Evolutionary conservation across 2,113 vertebrate genomes (phyloP).

Genomic region (Sapajus apella): DNA sequence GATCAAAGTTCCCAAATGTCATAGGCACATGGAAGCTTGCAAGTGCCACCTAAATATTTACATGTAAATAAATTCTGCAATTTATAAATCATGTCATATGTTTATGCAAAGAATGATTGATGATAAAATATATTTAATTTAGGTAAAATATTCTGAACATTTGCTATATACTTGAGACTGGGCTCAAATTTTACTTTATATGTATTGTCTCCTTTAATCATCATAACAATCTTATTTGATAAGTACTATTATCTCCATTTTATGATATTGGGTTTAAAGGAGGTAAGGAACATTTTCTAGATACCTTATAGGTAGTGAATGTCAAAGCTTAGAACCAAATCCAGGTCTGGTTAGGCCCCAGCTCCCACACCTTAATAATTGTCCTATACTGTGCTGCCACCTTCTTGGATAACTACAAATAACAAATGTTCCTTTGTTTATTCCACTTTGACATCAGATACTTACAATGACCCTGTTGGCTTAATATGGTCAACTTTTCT

Average conservation of each 20-base stretch:
- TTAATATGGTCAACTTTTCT: slow-evolving; percentile 6
- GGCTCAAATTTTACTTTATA: slow-evolving; percentile 22
- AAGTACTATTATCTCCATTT: neutral
- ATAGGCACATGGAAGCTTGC: neutral
- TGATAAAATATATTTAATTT: slow-evolving; percentile 7
- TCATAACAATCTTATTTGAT: neutral
- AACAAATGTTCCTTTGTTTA: neutral
- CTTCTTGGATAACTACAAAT: neutral
- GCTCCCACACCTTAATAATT: neutral
- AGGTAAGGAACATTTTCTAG: slow-evolving; percentile 19
- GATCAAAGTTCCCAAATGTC: neutral
- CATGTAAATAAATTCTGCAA: neutral
- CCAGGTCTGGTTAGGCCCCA: neutral
- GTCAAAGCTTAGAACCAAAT: neutral
- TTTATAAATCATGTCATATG: neutral
- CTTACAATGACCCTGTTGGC: neutral
- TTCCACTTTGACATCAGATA: neutral
- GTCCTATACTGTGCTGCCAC: fast-evolving
- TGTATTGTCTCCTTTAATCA: neutral
- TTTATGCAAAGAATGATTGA: slow-evolving; percentile 8
- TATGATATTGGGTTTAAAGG: neutral
- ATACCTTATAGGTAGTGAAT: neutral
- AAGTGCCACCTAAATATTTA: neutral
- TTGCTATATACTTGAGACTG: neutral
- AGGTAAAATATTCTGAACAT: slow-evolving; percentile 11